These are phyloP conservation scores for Coremacera marginata DNA, from an alignment of 2,888 invertebrate species.

Conservation along the genomic window DNA sequence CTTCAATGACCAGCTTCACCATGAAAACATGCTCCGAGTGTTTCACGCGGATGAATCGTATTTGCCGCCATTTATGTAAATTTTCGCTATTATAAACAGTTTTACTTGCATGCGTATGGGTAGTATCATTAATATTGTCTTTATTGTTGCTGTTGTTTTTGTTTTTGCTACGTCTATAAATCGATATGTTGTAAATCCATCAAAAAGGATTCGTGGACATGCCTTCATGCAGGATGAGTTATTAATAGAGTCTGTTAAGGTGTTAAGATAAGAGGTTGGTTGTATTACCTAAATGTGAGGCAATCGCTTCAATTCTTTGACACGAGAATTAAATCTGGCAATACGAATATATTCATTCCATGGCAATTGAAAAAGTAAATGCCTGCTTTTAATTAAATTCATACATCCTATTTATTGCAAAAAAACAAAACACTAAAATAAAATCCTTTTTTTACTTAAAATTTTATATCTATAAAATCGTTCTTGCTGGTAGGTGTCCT, in stretches of 20 bases:
- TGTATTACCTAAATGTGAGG: background rate
- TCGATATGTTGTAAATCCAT: constrained; percentile 25
- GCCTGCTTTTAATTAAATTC: too few species aligned
- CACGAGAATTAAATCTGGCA: too few species aligned
- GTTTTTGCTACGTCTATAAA: background rate
- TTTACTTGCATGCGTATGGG: background rate
- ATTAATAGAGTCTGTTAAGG: background rate
- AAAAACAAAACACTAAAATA: too few species aligned
- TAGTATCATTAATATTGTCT: background rate
- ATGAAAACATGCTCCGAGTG: background rate
- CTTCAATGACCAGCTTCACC: background rate
- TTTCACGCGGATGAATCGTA: constrained; percentile 46
- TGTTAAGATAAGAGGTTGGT: too few species aligned
- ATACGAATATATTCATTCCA: too few species aligned
- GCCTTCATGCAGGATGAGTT: background rate
- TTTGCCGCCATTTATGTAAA: constrained; percentile 48
- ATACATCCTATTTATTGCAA: too few species aligned
- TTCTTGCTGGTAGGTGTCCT: too few species aligned
- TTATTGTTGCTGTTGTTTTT: background rate
- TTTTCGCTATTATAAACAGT: constrained; percentile 38
- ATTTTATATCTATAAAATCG: too few species aligned
- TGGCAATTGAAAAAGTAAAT: too few species aligned
- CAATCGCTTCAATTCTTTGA: background rate
- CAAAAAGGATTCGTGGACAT: background rate
- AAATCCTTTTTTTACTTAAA: too few species aligned